Base-by-base conservation (phyloP, 1,140 invertebrate species). In the Zaprionus nigranus region DNA sequence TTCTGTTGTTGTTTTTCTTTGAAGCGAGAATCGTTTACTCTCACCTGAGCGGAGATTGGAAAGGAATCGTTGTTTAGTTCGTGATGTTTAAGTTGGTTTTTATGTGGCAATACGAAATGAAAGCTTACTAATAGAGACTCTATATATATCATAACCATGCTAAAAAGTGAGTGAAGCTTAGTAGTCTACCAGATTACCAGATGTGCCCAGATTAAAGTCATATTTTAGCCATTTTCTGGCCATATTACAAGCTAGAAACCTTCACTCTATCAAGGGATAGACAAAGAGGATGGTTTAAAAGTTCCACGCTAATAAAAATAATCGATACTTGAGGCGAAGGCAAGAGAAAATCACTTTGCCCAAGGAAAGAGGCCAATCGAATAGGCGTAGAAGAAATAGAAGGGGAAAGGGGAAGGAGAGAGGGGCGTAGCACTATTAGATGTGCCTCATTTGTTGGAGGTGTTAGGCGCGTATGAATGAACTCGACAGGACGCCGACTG, bases 391-490 rank as follows among this genome's bases (percentile, higher is more conserved):
- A 3, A 11, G 28, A 11, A 34, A 34, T 3, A 34, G 30, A 34
- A 0, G 30, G 28, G 3, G 28, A 20, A 13, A 20, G n/a, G 46
- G 17, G 43, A 6, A 22, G 28, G 13, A 46, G n/a, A 20, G 20
- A 24, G 40, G 5, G 24, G 26, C 11, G 13, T n/a, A 15, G 38
- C 40, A 46, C 49, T 54, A 73, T 60, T 59, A 60, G 56, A 34
- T 57, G 17, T 61, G 51, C n/a, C 28, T 68, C 65, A 69, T 69
- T 74, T 61, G 22, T 30, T 53, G 9, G n/a, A 71, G 63, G 62
- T 58, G 38, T 30, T 59, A 20, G 20, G 69, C 56, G 26, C 58
- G n/a, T 26, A 24, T 49, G 26, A 49, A 7, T 36, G n/a, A 30
- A 57, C 51, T 64, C n/a, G 26, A 24, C 12, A 38, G 49, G 58